Evolutionary conservation across 1,140 invertebrate genomes (phyloP), one percentile per base, ranked within the genome.

Genomic region (Portunus trituberculatus): DNA sequence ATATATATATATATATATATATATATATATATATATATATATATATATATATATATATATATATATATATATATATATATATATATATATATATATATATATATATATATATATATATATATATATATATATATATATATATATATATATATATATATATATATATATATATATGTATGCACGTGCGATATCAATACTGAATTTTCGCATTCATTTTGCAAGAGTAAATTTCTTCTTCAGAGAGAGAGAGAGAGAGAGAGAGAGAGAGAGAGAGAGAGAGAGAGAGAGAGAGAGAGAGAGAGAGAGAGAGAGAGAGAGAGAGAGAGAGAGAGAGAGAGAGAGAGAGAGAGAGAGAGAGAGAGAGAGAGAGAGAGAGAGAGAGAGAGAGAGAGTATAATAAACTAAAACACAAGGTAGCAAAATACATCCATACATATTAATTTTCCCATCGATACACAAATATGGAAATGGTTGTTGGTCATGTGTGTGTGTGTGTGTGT

Each of bases 391-490:
- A 7, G n/a, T 76, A 3, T 7, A 76, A 76, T 76, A 76, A 76
- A 7, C 0, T 39, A 39, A 76, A 25, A 76, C n/a, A n/a, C 0
- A n/a, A n/a, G 67, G 67, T 76, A 76, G 67, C 67, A 76, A 76
- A 76, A 76, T 76, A 76, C 67, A 76, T n/a, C 67, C 67, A 76
- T 76, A 76, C 67, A 76, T 76, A 76, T 76, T 76, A 76, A 76
- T n/a, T n/a, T 76, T n/a, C 20, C 67, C 67, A 76, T 76, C 20
- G n/a, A 76, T 76, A 76, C 25, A 76, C 67, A 3, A n/a, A 76
- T 76, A 76, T 20, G 12, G 67, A n/a, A 76, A n/a, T 76, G 8
- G 12, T 25, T 76, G 25, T 76, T 25, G 20, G 67, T 76, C n/a
- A 1, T 76, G 67, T 76, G 67, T n/a, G 67, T 76, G 67, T 76